Base-by-base conservation (phyloP, 2,797 vertebrate species). In the Thunnus albacares region DNA sequence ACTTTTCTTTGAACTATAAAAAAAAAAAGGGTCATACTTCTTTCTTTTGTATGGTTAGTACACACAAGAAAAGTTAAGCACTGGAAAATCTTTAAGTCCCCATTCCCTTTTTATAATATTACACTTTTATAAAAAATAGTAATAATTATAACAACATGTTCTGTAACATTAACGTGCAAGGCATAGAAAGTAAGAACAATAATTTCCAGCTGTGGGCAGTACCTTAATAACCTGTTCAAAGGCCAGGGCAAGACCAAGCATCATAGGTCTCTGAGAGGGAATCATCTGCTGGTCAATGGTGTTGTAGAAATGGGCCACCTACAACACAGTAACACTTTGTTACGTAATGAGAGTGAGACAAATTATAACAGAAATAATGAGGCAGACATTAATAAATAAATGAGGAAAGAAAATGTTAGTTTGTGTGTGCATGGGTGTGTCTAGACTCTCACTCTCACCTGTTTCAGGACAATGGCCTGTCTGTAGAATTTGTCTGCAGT, bases 241-340 rank as follows among this genome's bases (percentile, higher is more conserved):
- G 6, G 97, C 97, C 87, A 99, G 91, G 12, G 98, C 98, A 56
- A 97, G 96, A 75, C 96, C 94, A 71, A 99, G 92, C 97, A 99
- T 98, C 98, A 99, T 99, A 62, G 98, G 98, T 79, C 97, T 97
- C 87, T 99, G 98, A 89, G 98, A 98, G 24, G 94, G 95, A 94
- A 99, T 98, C 98, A 99, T 99, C 92, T 99, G 98, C 78, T 98
- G 97, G 92, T 99, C 97, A 28, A 99, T 98, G 68, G 97, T 98
- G 93, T 99, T 99, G 92, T 99, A 99, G 94, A 99, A 99, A 95
- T 99, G 97, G 20, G 98, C 98, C 87, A 99, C 98, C 98, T 99
- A 87, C 56, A 92, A 93, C 69, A 43, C 26, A 79, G 30, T 5
- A 20, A 75, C 30, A 79, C 24, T 77, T 43, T 35, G 38, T 78